Percentiles rank a stretch among this genome's conserved stretches.
phyloP scores from a whole-genome alignment of 2,113 vertebrate genomes.

The Brachypteracias leptosomus region DNA sequence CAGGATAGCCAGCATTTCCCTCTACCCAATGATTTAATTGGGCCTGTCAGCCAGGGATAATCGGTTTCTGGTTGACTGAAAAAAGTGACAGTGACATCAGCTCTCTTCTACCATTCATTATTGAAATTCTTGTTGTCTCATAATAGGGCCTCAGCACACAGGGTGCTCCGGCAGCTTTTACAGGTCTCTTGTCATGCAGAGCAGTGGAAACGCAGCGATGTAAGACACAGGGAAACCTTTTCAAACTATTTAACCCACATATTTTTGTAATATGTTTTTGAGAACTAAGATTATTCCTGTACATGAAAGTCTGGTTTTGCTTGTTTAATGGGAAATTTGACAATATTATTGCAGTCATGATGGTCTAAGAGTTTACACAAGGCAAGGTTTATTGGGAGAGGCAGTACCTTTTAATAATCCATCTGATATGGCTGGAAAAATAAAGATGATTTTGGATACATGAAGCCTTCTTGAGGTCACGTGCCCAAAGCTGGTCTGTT shows the following conservation, averaged over 20 bases:
- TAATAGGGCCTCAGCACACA: not conserved
- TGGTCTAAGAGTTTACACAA: not conserved
- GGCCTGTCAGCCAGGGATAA: conserved; percentile 46
- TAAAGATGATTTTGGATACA: not conserved
- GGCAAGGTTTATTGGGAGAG: not conserved
- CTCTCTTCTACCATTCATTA: conserved; percentile 46
- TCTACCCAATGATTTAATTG: conserved; percentile 3
- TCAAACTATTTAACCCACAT: not conserved
- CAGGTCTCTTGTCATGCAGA: not conserved
- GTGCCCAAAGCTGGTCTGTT: not conserved
- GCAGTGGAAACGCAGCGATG: not conserved
- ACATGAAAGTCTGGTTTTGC: not conserved
- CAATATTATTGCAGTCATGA: not conserved
- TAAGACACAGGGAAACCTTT: not conserved
- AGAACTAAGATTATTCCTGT: not conserved
- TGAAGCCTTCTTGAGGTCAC: not conserved
- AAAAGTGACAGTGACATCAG: conserved; percentile 56
- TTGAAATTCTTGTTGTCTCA: not conserved
- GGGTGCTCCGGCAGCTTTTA: not conserved
- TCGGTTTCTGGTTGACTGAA: conserved; percentile 59
- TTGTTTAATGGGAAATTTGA: not conserved
- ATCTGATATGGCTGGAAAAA: not conserved
- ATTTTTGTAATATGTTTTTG: not conserved
- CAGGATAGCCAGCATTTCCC: not conserved
- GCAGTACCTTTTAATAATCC: not conserved